Percentiles rank a stretch among this genome's conserved stretches.
phyloP scores from a whole-genome alignment of 2,797 vertebrate species.

The Anguilla obscura region DNA sequence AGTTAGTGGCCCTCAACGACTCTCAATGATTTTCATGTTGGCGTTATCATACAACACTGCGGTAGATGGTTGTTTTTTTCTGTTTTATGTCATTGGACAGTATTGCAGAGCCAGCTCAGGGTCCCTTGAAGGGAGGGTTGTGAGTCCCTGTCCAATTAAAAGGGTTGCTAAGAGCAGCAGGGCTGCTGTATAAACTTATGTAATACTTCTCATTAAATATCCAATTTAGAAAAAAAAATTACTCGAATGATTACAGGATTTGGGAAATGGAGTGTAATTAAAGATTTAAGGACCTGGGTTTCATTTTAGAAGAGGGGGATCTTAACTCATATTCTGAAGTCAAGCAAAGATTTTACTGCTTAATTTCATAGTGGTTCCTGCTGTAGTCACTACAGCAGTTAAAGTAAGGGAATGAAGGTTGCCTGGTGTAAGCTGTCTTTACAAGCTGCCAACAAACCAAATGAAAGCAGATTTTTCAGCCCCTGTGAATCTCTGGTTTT shows the following conservation, averaged over 20 bases:
- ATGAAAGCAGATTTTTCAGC: neutral
- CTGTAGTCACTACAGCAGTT: neutral
- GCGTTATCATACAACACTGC: neutral
- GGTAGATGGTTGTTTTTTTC: neutral
- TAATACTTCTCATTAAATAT: constrained; percentile 8
- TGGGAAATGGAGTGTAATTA: neutral
- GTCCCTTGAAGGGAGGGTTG: neutral
- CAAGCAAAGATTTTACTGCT: neutral
- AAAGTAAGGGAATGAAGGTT: neutral
- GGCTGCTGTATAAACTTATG: neutral
- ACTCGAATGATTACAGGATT: neutral
- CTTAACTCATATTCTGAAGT: neutral
- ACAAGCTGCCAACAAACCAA: neutral
- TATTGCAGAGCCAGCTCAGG: neutral
- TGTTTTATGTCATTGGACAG: neutral
- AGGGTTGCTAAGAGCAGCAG: neutral
- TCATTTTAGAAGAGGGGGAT: neutral
- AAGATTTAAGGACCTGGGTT: constrained; percentile 2
- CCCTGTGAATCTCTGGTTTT: neutral
- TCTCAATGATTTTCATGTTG: neutral
- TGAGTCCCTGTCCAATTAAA: constrained; percentile 8
- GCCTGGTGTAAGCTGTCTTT: neutral
- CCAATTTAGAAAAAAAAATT: neutral
- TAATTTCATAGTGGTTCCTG: neutral
- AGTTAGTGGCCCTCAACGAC: neutral